Conservation (phyloP, 1,140 invertebrate species). For the Drosophila asahinai region DNA sequence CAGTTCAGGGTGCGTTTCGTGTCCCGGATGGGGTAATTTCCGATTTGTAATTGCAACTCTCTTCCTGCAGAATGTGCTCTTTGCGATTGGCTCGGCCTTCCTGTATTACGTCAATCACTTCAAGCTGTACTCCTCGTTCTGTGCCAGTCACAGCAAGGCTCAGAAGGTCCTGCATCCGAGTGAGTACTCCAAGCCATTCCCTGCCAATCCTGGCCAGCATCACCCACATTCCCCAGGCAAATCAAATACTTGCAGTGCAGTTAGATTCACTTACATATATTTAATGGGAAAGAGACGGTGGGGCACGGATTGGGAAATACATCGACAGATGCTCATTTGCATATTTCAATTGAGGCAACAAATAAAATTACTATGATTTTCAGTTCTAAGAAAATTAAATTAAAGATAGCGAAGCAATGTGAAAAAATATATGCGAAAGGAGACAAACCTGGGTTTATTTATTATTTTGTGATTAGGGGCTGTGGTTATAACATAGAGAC, state of each 20-base stretch:
- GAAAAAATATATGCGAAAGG: background rate
- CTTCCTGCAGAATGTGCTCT: slow-evolving; percentile 94
- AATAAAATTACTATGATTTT: slow-evolving; percentile 2
- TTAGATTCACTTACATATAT: slow-evolving; percentile 6
- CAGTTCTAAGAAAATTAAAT: background rate
- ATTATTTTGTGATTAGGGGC: no score
- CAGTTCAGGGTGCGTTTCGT: slow-evolving; percentile 93
- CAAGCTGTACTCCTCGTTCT: slow-evolving; percentile 99
- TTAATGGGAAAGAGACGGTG: background rate
- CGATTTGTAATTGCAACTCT: slow-evolving; percentile 1
- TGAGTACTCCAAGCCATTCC: slow-evolving; percentile 86
- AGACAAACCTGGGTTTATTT: background rate
- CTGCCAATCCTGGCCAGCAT: background rate
- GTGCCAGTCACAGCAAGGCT: slow-evolving; percentile 99
- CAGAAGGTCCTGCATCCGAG: slow-evolving; percentile 99
- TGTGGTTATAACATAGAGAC: no score
- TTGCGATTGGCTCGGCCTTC: slow-evolving; percentile 98
- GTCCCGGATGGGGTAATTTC: background rate
- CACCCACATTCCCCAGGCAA: slow-evolving; percentile 13
- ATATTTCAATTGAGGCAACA: slow-evolving; percentile 3
- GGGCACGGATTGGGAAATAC: background rate
- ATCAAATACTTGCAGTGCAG: slow-evolving; percentile 13
- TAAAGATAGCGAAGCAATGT: background rate
- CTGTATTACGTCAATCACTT: slow-evolving; percentile 99
- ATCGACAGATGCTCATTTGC: background rate